Evolutionary conservation across 2,797 vertebrate species (phyloP), one percentile per base, ranked within the genome.

Genomic region (Vireo griseus): DNA sequence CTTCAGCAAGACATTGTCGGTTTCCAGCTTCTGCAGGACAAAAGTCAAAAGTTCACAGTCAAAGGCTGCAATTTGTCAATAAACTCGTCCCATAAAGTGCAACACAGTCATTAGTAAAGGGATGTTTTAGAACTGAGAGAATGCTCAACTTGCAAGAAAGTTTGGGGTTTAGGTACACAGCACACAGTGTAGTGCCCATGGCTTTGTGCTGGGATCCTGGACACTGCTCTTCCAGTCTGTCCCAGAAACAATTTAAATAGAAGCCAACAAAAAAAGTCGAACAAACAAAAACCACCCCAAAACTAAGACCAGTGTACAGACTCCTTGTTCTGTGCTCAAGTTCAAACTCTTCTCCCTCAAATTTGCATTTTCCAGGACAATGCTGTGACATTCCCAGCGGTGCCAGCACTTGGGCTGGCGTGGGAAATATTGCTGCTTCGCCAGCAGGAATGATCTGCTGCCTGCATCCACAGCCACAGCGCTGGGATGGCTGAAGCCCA

Each of bases 11-110:
- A 98, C 97, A 74, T 98, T 99, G 86, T 99, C 99, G 0, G 93
- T 97, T 98, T 99, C 99, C 94, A 99, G 97, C 85, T 98, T 98
- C 99, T 99, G 93, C 24, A 95, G 90, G 78, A 86, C 87, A 76
- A 81, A 93, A 90, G 82, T 25, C 24, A 44, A 25, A 57, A 47
- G 39, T 19, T 59, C 14, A 52, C 17, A 52, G 88, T 86, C 68
- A 78, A 5, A 39, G 89, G 52, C 59, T 90, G 52, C 71, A 40
- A 2, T 31, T 79, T 68, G 29, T 44, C 35, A 89, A 50, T n/a
- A 11, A 71, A 25, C 6, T n/a, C 44, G 35, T 39, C 18, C 26
- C 24, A 8, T 17, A 6, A 13, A 29, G 24, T 25, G 10, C 48
- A 57, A 4, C 29, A 16, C 7, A 42, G 11, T 37, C 33, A 45